These are phyloP conservation scores for Microcebus ravelobensis DNA, from an alignment of 2,113 vertebrate species.

Conservation along the genomic window DNA sequence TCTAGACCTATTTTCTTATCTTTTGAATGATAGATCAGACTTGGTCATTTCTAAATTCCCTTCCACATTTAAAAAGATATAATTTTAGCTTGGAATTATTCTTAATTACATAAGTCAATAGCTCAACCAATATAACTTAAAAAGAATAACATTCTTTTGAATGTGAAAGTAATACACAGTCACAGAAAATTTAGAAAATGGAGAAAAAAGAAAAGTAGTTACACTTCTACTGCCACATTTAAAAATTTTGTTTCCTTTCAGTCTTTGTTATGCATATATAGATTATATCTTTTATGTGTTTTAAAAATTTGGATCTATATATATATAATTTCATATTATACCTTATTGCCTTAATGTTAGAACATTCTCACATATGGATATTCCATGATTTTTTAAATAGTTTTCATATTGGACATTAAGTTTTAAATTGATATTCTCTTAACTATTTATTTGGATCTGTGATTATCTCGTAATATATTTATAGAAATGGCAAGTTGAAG, in stretches of 20 bases:
- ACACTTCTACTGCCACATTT: constrained; percentile 17
- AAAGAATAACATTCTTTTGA: background rate
- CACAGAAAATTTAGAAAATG: constrained; percentile 13
- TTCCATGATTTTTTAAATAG: background rate
- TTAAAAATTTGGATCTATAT: constrained; percentile 4
- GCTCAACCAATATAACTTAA: background rate
- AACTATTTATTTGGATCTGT: background rate
- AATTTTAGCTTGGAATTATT: constrained; percentile 12
- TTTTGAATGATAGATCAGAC: background rate
- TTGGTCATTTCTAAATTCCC: constrained; percentile 1
- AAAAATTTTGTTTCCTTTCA: background rate
- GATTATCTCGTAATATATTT: background rate
- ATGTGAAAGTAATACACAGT: background rate
- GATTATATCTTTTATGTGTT: background rate
- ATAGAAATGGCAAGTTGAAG: background rate
- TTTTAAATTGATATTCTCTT: background rate
- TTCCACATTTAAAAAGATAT: constrained; percentile 12
- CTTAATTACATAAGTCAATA: background rate
- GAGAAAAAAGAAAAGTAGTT: constrained; percentile 7
- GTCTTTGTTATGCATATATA: background rate
- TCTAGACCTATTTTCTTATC: background rate
- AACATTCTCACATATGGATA: background rate
- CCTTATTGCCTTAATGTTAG: background rate
- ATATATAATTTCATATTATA: background rate
- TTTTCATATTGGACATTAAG: background rate